A percentile compares a stretch with the other conserved stretches of the same genome.
Evolutionary conservation across 1,140 invertebrate species (phyloP).

Genomic region (Camponotus pennsylvanicus): DNA sequence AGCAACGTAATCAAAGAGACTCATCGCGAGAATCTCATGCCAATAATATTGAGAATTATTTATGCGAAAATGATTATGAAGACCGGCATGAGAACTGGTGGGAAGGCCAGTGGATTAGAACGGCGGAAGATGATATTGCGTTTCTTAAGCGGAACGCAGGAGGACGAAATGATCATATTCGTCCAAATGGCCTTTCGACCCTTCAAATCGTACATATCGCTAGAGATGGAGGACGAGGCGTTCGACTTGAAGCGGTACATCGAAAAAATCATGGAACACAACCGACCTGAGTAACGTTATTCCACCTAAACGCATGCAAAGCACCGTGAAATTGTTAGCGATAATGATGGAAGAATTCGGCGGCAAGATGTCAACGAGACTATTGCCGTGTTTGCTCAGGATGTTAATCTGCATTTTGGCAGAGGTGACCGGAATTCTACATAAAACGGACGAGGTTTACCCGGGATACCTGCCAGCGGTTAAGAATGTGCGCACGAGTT

Average conservation of each 20-base stretch:
- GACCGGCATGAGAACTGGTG: constrained; percentile 90
- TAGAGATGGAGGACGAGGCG: constrained; percentile 79
- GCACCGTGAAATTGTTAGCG: constrained; percentile 92
- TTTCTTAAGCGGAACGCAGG: constrained; percentile 93
- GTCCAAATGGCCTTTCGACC: constrained; percentile 94
- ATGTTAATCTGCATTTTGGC: constrained; percentile 91
- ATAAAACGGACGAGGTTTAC: constrained; percentile 87
- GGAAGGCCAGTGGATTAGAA: constrained; percentile 90
- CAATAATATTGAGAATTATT: constrained; percentile 94
- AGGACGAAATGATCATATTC: constrained; percentile 93
- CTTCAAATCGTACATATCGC: constrained; percentile 89
- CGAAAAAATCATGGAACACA: constrained; percentile 82
- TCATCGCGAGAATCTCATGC: constrained; percentile 92
- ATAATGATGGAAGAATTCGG: constrained; percentile 95
- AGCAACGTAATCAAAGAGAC: constrained; percentile 89
- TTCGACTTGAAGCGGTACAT: constrained; percentile 84
- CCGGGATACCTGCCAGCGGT: constrained; percentile 89
- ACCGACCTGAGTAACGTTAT: constrained; percentile 88
- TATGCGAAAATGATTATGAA: constrained; percentile 96
- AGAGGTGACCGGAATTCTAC: constrained; percentile 88
- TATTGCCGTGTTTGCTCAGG: constrained; percentile 91
- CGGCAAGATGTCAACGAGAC: constrained; percentile 89
- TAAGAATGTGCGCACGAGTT: constrained; percentile 89
- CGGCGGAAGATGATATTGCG: constrained; percentile 92
- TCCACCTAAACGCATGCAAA: constrained; percentile 91